Evolutionary conservation across 2,797 vertebrate species (phyloP), one percentile per base, ranked within the genome.

Genomic region (Prunella strophiata): DNA sequence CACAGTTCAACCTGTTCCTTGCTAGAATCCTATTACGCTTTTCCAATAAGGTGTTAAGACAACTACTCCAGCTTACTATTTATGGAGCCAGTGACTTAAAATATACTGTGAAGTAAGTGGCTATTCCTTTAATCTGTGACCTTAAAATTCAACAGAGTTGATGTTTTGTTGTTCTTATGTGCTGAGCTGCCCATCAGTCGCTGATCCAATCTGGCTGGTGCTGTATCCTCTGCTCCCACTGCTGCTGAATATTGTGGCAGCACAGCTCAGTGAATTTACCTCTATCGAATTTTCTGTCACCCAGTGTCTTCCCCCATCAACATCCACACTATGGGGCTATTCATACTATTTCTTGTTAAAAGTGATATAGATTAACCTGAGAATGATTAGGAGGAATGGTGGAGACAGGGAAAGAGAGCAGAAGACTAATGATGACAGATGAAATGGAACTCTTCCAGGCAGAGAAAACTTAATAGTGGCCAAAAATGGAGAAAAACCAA

Each of bases 71-170:
- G 14, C 62, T 90, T 90, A 43, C 88, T 96, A 96, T 96, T 95
- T 96, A 79, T 87, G 83, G 96, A 94, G 52, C 22, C 74, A 63
- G 66, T 38, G 52, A 79, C 63, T 93, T 84, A 95, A 97, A 96
- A 94, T 94, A 91, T 48, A 76, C 79, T 54, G 58, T 50, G 18
- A 63, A 96, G 79, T 95, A 95, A 95, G 83, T 91, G 57, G 89
- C 89, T 96, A 18, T 82, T 91, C 85, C 71, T 82, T 90, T 96
- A 97, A 94, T 96, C 94, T 91, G 86, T 96, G 94, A 88, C 94
- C 88, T 97, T 94, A 96, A 93, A 96, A 95, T 94, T 93, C 91
- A 80, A 13, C 38, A 71, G 88, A 85, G 74, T 91, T 79, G 47
- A 36, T 62, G 57, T 91, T 94, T 90, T 90, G 26, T 81, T 81